A percentile compares a stretch with the other conserved stretches of the same genome.
phyloP scores from a whole-genome alignment of 2,797 vertebrate species.

The Natrix natrix region DNA sequence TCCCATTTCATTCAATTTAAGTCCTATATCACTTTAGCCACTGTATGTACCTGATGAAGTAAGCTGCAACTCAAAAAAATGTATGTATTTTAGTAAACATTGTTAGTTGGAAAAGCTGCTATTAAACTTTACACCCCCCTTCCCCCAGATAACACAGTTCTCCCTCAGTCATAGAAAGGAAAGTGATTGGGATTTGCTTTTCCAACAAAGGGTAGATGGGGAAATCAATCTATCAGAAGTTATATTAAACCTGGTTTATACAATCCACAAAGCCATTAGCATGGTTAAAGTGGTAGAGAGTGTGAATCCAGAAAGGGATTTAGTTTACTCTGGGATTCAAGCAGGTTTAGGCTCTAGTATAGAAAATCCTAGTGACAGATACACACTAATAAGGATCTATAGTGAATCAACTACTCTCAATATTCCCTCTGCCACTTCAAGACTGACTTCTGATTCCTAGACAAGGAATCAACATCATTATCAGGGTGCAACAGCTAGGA shows the following conservation, averaged over 20 bases:
- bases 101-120: background rate
- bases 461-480: background rate
- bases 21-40: background rate
- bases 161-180: background rate
- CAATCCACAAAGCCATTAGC: background rate
- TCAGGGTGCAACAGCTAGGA: background rate
- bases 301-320: background rate
- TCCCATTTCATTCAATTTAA: background rate
- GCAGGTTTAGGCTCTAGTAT: background rate
- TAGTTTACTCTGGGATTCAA: background rate
- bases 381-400: conserved; percentile 31
- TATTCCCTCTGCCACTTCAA: background rate
- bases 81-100: background rate
- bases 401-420: background rate
- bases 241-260: background rate
- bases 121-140: background rate
- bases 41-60: background rate
- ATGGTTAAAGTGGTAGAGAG: background rate
- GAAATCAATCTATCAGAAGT: background rate
- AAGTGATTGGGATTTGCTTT: background rate
- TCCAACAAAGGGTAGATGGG: background rate
- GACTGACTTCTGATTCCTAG: background rate
- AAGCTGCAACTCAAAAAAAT: background rate
- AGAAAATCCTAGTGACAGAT: conserved; percentile 5
- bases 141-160: background rate